Conservation (phyloP, 2,797 vertebrate genomes). For the Lerista edwardsae region DNA sequence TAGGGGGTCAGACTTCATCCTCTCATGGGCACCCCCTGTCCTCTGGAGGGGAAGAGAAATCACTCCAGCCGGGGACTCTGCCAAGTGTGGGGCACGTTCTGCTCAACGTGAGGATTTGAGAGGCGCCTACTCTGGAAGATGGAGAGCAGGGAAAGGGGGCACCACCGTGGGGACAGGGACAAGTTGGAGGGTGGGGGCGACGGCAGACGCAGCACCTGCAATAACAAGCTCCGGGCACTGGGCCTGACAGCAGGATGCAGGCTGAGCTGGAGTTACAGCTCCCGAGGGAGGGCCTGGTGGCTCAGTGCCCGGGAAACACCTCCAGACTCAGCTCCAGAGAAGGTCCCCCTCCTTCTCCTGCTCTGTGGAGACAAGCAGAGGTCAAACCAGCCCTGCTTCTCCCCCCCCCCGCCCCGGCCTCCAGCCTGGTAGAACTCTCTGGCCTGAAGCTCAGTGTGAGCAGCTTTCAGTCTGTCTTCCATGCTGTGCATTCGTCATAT, state of each 20-base stretch:
- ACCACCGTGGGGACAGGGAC: constrained; percentile 46
- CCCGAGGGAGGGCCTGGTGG: constrained; percentile 66
- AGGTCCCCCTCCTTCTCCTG: not conserved
- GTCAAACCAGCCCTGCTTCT: not conserved
- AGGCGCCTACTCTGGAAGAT: not conserved
- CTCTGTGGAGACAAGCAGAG: constrained; percentile 2
- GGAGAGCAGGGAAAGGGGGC: not conserved
- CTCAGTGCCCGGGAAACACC: constrained; percentile 73
- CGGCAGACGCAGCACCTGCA: constrained; percentile 68
- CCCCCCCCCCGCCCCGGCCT: not conserved
- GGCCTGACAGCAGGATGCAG: constrained; percentile 71
- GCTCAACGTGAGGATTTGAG: not conserved
- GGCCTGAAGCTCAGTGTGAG: not conserved
- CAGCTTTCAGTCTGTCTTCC: not conserved
- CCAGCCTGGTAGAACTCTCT: not conserved
- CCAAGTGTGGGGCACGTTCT: not conserved
- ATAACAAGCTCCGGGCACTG: constrained; percentile 72
- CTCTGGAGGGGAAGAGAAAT: not conserved
- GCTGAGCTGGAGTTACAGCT: constrained; percentile 72
- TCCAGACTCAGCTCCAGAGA: not conserved
- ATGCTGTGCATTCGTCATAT: no score
- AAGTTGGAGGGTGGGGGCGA: not conserved
- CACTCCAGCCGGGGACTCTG: no score
- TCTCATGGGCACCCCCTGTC: not conserved
- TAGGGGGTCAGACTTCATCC: not conserved